Percentiles rank a stretch among this genome's conserved stretches.
Evolutionary conservation across 2,888 invertebrate species (phyloP).

Genomic region (Diarsia dahlii): DNA sequence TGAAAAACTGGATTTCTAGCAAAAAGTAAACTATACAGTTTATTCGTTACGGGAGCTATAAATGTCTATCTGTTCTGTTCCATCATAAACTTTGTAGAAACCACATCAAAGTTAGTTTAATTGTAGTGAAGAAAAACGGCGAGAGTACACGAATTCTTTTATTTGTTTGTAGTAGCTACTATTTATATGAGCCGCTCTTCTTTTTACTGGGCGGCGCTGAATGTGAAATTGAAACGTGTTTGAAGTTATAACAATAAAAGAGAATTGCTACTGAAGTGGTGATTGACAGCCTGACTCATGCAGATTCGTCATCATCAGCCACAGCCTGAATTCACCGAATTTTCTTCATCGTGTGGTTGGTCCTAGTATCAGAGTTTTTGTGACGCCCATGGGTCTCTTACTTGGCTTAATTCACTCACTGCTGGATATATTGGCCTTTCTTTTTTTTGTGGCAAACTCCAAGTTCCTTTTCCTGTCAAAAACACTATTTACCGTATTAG

Average conservation of each 20-base stretch:
- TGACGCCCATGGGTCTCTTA: too few relatives aligned
- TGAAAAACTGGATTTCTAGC: conserved; percentile 1
- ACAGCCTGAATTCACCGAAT: too few relatives aligned
- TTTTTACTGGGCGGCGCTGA: conserved; percentile 2
- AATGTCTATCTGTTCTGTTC: conserved; percentile 47
- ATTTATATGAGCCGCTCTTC: conserved; percentile 38
- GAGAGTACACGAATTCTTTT: conserved; percentile 49
- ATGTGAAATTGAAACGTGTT: conserved; percentile 8
- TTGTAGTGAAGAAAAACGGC: conserved; percentile 59
- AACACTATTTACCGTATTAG: too few relatives aligned
- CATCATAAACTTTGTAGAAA: conserved; percentile 60
- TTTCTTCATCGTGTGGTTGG: too few relatives aligned
- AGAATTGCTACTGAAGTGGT: conserved; percentile 5
- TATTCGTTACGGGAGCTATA: conserved; percentile 50
- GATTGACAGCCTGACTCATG: neutral
- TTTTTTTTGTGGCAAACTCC: too few relatives aligned
- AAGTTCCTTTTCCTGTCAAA: too few relatives aligned
- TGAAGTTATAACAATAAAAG: conserved; percentile 18
- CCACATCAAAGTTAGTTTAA: conserved; percentile 66
- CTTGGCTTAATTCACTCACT: too few relatives aligned
- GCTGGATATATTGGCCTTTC: too few relatives aligned
- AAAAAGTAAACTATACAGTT: conserved; percentile 29
- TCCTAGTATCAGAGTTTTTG: too few relatives aligned
- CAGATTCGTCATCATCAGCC: neutral
- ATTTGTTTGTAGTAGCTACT: conserved; percentile 55